phyloP scores from a whole-genome alignment of 2,797 vertebrate species.

The Enteromius treurensis region DNA sequence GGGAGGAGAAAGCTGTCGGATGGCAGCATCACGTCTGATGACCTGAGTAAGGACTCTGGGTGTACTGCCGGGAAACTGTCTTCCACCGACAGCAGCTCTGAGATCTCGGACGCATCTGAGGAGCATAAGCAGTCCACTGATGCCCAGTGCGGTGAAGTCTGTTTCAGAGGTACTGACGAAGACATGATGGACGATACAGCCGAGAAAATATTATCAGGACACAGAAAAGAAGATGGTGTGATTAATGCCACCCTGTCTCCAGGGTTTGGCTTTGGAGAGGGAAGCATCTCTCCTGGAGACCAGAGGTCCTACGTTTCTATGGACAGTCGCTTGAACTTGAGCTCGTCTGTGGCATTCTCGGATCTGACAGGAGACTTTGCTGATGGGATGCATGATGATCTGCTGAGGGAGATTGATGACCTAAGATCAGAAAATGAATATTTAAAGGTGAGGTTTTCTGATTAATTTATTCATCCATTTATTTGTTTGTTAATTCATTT shows the following conservation, averaged over 20 bases:
- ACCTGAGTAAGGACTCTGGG: slow-evolving; percentile 75
- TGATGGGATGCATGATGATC: slow-evolving; percentile 80
- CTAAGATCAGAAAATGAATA: slow-evolving; percentile 97
- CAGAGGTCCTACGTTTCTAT: slow-evolving; percentile 74
- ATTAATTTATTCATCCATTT: background rate
- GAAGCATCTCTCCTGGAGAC: slow-evolving; percentile 65
- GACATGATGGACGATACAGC: slow-evolving; percentile 63
- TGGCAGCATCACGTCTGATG: slow-evolving; percentile 72
- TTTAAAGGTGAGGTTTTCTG: slow-evolving; percentile 83
- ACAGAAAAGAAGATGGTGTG: slow-evolving; percentile 51
- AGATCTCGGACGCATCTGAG: slow-evolving; percentile 80
- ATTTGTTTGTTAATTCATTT: background rate
- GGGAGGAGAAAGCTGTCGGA: slow-evolving; percentile 74
- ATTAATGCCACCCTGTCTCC: slow-evolving; percentile 57
- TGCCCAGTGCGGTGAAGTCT: slow-evolving; percentile 75
- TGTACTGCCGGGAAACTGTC: slow-evolving; percentile 73
- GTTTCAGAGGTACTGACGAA: slow-evolving; percentile 52
- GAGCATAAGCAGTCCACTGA: slow-evolving; percentile 77
- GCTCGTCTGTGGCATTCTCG: slow-evolving; percentile 81
- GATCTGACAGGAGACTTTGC: slow-evolving; percentile 85
- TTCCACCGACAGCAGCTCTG: slow-evolving; percentile 86
- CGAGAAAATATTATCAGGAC: slow-evolving; percentile 40
- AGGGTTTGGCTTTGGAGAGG: slow-evolving; percentile 54
- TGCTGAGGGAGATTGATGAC: slow-evolving; percentile 90
- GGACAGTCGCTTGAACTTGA: slow-evolving; percentile 78